Evolutionary conservation across 2,113 vertebrate species (phyloP), one percentile per base, ranked within the genome.

Genomic region (Crotalus tigris): DNA sequence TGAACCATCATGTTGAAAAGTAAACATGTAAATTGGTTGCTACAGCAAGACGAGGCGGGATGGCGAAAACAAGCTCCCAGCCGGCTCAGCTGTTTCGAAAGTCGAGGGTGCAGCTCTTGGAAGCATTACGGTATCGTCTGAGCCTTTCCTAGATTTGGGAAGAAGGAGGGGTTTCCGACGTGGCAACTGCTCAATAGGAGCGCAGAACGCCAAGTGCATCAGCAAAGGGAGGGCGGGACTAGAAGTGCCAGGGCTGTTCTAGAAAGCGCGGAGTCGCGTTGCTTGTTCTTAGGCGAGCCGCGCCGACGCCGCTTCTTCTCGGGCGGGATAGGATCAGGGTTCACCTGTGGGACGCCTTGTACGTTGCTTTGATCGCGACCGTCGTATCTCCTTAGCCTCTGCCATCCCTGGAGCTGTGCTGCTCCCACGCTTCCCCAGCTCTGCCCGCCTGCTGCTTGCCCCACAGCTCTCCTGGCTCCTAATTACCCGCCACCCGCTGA

Each of bases 221-320:
- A 75, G 85, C 58, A 5, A 39, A 33, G 51, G 55, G 33, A 53
- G 85, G 92, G 92, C 13, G 92, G 89, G 57, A 55, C 94, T 94
- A 92, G 94, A 93, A 92, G 17, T 58, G 92, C 15, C 89, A 23
- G 90, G 95, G 90, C 46, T 92, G 92, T 95, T 95, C 94, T 95
- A 94, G 95, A 94, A 95, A 12, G 87, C 7, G 3, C 51, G n/a
- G n/a, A 53, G 0, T 26, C 44, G 86, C 5, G 4, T 44, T 5
- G 81, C 91, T 23, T 90, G 53, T 93, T 90, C 64, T 53, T 17
- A 23, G 88, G 44, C 53, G n/a, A 29, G 87, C 6, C 61, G 59
- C 55, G 75, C 17, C 19, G 53, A 51, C 33, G 81, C 54, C 5
- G 44, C 88, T 39, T 23, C 88, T 44, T 9, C 69, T 69, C 69